Conservation (phyloP, 2,797 vertebrate species). For the Poecilia picta region DNA sequence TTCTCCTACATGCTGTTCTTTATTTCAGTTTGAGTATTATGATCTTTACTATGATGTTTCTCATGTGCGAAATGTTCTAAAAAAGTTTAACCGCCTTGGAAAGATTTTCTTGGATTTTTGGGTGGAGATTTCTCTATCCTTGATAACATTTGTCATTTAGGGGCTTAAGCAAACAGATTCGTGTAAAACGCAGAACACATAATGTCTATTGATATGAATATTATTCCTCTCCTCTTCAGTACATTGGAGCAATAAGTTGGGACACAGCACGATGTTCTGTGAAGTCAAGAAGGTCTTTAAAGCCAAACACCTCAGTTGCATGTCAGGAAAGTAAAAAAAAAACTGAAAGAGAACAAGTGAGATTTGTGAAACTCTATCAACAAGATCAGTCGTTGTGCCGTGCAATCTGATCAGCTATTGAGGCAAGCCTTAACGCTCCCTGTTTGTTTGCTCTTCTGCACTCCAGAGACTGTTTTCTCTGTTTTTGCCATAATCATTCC, state of each 20-base stretch:
- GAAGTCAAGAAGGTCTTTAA: background rate
- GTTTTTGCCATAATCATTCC: background rate
- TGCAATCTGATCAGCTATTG: background rate
- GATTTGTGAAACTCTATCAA: background rate
- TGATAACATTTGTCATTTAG: background rate
- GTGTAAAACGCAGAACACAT: background rate
- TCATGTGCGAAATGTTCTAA: background rate
- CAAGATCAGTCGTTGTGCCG: background rate
- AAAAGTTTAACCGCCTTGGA: background rate
- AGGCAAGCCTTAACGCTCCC: background rate
- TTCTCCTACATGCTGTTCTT: slow-evolving; percentile 7
- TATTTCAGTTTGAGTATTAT: background rate
- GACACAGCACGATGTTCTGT: background rate
- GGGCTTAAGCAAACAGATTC: background rate
- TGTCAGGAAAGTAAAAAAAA: background rate
- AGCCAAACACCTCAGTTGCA: background rate
- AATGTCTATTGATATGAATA: background rate
- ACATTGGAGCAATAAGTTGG: background rate
- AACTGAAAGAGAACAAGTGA: background rate
- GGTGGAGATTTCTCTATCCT: background rate
- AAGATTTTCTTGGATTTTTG: background rate
- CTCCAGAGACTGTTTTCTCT: background rate
- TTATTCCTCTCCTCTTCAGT: background rate
- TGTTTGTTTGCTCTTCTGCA: background rate
- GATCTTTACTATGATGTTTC: background rate